A percentile compares a stretch with the other conserved stretches of the same genome.
phyloP scores from a whole-genome alignment of 2,113 vertebrate genomes.

The Cyanistes caeruleus region DNA sequence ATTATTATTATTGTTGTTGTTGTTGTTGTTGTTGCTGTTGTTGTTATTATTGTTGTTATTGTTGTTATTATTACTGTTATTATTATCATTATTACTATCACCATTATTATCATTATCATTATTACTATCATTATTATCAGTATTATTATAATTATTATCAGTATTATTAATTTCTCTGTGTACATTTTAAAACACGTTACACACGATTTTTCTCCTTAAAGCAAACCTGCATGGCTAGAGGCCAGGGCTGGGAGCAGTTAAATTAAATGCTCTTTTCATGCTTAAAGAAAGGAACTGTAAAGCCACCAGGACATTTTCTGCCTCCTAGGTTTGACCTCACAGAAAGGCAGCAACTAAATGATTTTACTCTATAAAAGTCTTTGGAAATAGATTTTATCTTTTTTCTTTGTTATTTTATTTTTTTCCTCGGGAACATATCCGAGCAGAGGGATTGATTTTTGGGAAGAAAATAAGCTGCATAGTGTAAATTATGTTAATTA shows the following conservation, averaged over 20 bases:
- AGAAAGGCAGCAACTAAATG: not conserved
- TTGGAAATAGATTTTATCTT: not conserved
- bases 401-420: not conserved
- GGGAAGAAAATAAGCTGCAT: not conserved
- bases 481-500: slow-evolving; percentile 14
- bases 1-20: no score
- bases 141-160: no score
- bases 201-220: not conserved
- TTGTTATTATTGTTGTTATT: no score
- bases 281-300: not conserved
- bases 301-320: not conserved
- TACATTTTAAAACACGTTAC: no score
- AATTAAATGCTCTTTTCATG: not conserved
- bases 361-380: not conserved
- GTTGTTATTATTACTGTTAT: no score
- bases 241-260: not conserved
- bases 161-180: not conserved
- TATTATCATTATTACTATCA: no score
- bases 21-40: no score
- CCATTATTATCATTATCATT: no score
- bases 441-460: not conserved
- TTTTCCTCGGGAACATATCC: not conserved
- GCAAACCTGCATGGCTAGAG: fast-evolving
- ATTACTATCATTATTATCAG: no score
- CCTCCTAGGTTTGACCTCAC: not conserved